These are phyloP conservation scores for Drosophila sucinea DNA, from an alignment of 1,140 invertebrate species.

Conservation along the genomic window DNA sequence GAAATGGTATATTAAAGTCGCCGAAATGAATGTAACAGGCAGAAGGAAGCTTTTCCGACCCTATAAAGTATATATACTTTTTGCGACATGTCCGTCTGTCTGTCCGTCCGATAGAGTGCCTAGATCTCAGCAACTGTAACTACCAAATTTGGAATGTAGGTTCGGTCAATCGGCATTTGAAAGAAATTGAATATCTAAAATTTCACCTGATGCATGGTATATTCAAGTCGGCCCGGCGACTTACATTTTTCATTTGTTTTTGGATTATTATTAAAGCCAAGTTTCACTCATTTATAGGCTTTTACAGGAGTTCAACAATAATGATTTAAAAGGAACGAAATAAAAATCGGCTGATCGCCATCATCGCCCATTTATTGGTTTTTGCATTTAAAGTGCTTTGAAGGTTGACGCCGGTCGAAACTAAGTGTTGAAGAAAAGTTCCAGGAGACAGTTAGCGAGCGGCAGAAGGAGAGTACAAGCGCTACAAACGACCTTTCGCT, in stretches of 20 bases:
- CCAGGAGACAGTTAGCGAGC: not conserved
- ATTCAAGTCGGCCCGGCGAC: too few species aligned
- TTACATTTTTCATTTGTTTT: not conserved
- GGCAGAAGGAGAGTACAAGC: not conserved
- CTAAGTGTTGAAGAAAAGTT: not conserved
- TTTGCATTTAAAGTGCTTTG: not conserved
- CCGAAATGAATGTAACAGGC: too few species aligned
- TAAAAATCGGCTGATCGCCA: conserved; percentile 57
- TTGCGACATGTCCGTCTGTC: too few species aligned
- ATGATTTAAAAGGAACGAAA: conserved; percentile 35
- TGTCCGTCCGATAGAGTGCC: too few species aligned
- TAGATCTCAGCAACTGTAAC: too few species aligned
- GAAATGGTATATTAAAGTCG: too few species aligned
- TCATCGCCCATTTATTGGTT: not conserved
- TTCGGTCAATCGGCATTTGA: too few species aligned
- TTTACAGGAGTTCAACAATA: not conserved
- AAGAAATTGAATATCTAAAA: too few species aligned
- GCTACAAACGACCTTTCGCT: not conserved
- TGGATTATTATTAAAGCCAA: conserved; percentile 28
- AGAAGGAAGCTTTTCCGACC: too few species aligned
- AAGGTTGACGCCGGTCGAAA: not conserved
- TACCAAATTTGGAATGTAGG: too few species aligned
- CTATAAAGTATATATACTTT: too few species aligned
- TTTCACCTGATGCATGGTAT: too few species aligned
- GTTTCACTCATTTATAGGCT: not conserved